phyloP scores from a whole-genome alignment of 2,113 vertebrate species.

The Gallinago undulata region DNA sequence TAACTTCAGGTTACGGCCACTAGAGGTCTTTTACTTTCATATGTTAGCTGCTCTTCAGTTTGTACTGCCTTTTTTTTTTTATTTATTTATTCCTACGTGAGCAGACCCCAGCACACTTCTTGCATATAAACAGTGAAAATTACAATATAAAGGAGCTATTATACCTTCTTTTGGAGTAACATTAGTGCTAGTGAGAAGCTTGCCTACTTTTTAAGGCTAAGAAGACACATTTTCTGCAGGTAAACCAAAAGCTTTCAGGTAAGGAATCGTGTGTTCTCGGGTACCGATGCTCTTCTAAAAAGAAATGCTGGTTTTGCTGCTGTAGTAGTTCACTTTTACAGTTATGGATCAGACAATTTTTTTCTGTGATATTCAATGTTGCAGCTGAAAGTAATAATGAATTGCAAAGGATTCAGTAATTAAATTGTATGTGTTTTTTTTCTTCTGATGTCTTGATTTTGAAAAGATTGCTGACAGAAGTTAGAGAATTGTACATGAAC shows the following conservation, averaged over 20 bases:
- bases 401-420: conserved; percentile 36
- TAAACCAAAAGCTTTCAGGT: conserved; percentile 76
- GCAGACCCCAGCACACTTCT: conserved; percentile 74
- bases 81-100: conserved; percentile 82
- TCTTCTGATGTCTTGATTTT: conserved; percentile 60
- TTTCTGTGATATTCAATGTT: conserved; percentile 3
- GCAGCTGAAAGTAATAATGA: conserved; percentile 42
- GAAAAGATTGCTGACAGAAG: conserved; percentile 7
- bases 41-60: conserved; percentile 56
- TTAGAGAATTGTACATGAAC: conserved; percentile 23
- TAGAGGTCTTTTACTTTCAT: conserved; percentile 76
- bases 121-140: conserved; percentile 74
- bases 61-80: conserved; percentile 58
- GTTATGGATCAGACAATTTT: background rate
- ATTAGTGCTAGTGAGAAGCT: conserved; percentile 42
- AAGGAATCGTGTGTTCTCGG: conserved; percentile 68
- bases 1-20: conserved; percentile 69
- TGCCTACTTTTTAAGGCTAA: conserved; percentile 41
- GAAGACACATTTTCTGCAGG: conserved; percentile 66
- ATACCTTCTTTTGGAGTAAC: conserved; percentile 65
- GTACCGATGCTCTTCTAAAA: conserved; percentile 50
- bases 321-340: conserved; percentile 69
- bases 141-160: conserved; percentile 59
- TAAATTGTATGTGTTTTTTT: background rate
- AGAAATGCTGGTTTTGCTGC: conserved; percentile 53